These are phyloP conservation scores for Lysandra coridon DNA, from an alignment of 2,888 invertebrate species.

Conservation along the genomic window DNA sequence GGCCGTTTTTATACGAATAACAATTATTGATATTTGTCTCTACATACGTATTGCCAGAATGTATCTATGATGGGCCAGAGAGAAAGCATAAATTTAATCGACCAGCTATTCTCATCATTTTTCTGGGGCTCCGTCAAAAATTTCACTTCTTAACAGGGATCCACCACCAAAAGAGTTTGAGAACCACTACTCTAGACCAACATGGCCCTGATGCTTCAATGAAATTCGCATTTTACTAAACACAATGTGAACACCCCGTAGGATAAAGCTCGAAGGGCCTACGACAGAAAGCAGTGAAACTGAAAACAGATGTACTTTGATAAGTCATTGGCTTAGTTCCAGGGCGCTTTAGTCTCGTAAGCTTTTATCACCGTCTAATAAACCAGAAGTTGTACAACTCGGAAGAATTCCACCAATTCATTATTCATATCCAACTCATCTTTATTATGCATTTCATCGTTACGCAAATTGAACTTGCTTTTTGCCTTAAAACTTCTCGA, in stretches of 20 bases:
- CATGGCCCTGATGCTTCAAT: not conserved
- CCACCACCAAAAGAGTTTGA: no score
- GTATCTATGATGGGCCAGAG: not conserved
- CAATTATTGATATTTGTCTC: not conserved
- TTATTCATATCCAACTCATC: slow-evolving; percentile 48
- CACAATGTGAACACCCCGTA: not conserved
- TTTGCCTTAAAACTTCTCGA: slow-evolving; percentile 40
- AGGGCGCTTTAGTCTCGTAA: slow-evolving; percentile 45
- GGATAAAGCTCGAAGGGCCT: not conserved
- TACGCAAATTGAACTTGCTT: slow-evolving; percentile 40
- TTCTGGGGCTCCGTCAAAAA: no score
- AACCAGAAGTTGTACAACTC: slow-evolving; percentile 48
- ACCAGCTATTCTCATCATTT: not conserved
- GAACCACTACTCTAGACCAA: not conserved
- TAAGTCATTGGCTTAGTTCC: slow-evolving; percentile 42
- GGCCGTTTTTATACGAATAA: no score
- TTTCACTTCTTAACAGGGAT: no score
- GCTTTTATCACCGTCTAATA: slow-evolving; percentile 53
- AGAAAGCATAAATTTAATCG: not conserved
- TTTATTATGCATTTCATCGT: slow-evolving; percentile 44
- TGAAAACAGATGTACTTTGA: slow-evolving; percentile 43
- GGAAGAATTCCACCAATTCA: slow-evolving; percentile 47
- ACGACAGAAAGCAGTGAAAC: slow-evolving; percentile 36
- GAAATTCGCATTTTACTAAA: not conserved
- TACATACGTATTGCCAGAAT: not conserved